phyloP scores from a whole-genome alignment of 2,113 vertebrate genomes.

The Phylloscopus trochilus region DNA sequence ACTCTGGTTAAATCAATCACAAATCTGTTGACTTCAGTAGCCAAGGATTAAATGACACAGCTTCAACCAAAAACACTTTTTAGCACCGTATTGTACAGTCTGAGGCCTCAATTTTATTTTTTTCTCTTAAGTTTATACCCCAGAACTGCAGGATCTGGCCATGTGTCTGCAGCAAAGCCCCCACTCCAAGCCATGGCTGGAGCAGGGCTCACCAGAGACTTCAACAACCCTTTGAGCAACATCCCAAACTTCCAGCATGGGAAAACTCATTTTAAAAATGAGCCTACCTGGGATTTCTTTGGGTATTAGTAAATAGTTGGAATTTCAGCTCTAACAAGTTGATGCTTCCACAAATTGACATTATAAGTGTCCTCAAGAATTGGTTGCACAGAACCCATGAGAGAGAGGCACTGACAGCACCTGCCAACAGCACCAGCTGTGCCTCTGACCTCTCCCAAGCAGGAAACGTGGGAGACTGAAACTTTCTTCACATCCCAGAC shows the following conservation, averaged over 20 bases:
- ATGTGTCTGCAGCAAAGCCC: neutral
- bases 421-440: neutral
- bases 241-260: neutral
- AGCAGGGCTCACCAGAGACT: neutral
- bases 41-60: neutral
- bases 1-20: neutral
- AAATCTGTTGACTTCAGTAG: neutral
- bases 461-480: neutral
- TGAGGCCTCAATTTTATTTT: neutral
- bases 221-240: neutral
- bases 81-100: neutral
- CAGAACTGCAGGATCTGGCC: neutral
- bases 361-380: neutral
- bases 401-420: neutral
- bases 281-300: neutral
- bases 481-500: neutral
- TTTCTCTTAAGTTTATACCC: neutral
- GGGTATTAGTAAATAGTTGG: neutral
- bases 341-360: neutral
- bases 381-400: fast-evolving
- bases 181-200: fast-evolving
- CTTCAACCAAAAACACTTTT: neutral
- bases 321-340: neutral
- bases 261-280: neutral
- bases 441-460: neutral